These are phyloP conservation scores for Tyto alba DNA, from an alignment of 2,113 vertebrate species.

Conservation along the genomic window DNA sequence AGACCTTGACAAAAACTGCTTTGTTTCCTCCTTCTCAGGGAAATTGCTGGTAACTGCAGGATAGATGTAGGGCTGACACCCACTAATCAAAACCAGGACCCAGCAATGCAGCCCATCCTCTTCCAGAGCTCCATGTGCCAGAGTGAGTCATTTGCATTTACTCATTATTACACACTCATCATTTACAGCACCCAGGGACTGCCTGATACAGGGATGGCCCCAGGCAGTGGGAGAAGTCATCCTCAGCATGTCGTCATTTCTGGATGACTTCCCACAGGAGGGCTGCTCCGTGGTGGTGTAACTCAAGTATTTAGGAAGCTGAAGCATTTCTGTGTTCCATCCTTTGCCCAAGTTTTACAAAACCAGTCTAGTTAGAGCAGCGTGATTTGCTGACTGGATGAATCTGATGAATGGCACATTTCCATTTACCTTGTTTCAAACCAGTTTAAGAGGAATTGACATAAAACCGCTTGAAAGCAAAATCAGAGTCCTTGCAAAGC, in stretches of 20 bases:
- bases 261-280: not conserved
- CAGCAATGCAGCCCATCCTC: not conserved
- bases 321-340: not conserved
- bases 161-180: not conserved
- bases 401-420: not conserved
- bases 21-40: not conserved
- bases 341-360: not conserved
- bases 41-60: not conserved
- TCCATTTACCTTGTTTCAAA: not conserved
- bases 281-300: not conserved
- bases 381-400: not conserved
- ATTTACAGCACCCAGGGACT: not conserved
- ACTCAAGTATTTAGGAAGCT: not conserved
- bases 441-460: not conserved
- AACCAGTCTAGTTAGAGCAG: not conserved
- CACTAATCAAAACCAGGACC: not conserved
- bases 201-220: accelerated
- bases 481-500: not conserved
- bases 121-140: not conserved
- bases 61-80: not conserved
- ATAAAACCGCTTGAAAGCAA: not conserved
- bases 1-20: not conserved
- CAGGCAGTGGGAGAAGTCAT: not conserved
- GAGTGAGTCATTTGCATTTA: not conserved
- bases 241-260: not conserved